Percentiles rank a stretch among this genome's conserved stretches.
These are phyloP conservation scores for Bufotes viridis DNA, from an alignment of 2,797 vertebrate genomes.

Conservation along the genomic window DNA sequence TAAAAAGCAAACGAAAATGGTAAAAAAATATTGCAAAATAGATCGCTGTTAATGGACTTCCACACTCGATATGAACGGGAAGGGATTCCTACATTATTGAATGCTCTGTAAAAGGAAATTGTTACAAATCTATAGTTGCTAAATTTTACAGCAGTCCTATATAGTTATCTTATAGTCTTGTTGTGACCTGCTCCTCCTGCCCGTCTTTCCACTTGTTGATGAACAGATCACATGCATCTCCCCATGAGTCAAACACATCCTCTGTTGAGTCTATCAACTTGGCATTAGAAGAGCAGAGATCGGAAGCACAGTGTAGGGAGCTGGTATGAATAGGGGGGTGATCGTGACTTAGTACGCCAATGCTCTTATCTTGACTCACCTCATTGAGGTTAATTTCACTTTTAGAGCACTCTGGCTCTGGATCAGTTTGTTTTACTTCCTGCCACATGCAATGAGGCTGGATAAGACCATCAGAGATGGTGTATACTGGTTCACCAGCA, in stretches of 20 bases:
- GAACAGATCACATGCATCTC: conserved; percentile 86
- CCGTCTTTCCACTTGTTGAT: conserved; percentile 87
- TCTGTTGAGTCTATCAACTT: conserved; percentile 93
- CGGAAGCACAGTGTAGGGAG: conserved; percentile 94
- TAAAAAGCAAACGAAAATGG: conserved; percentile 65
- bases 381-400: conserved; percentile 90
- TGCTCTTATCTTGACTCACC: conserved; percentile 79
- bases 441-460: conserved; percentile 86
- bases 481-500: conserved; percentile 84
- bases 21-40: conserved; percentile 70
- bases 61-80: conserved; percentile 63
- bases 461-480: conserved; percentile 90
- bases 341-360: conserved; percentile 81
- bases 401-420: conserved; percentile 81
- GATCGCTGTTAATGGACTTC: conserved; percentile 60
- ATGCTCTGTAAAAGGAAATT: conserved; percentile 67
- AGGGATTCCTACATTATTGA: conserved; percentile 64
- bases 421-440: conserved; percentile 82
- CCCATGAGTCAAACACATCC: conserved; percentile 92
- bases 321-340: conserved; percentile 85
- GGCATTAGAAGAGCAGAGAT: conserved; percentile 91
- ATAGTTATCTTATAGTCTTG: conserved; percentile 85
- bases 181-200: conserved; percentile 90
- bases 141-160: conserved; percentile 66
- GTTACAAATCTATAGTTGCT: conserved; percentile 66